Conservation (phyloP, 2,888 invertebrate species). For the Masnerella sp. region DNA sequence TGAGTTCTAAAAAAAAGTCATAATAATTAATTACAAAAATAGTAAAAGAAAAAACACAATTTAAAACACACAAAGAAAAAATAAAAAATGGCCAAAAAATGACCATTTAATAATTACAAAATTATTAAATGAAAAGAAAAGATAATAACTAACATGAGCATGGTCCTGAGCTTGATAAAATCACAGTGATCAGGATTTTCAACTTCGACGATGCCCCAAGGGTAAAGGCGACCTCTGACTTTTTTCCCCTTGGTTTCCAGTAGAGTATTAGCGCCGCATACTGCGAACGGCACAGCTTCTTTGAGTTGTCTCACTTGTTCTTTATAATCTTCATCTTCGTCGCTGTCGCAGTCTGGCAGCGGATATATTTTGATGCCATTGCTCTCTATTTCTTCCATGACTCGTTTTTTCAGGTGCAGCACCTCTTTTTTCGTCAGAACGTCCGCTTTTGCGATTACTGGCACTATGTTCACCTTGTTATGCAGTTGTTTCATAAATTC, state of each 20-base stretch:
- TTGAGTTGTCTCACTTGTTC: constrained; percentile 94
- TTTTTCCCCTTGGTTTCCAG: constrained; percentile 95
- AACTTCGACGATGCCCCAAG: constrained; percentile 99
- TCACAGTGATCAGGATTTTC: constrained; percentile 99
- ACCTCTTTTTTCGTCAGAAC: constrained; percentile 96
- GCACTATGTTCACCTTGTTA: constrained; percentile 97
- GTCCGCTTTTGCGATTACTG: constrained; percentile 98
- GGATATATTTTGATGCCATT: constrained; percentile 96
- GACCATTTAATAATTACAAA: too few species aligned
- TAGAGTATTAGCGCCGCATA: constrained; percentile 95
- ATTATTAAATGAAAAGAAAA: neutral
- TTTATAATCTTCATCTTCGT: constrained; percentile 98
- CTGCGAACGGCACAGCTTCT: constrained; percentile 97
- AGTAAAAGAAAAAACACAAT: constrained; percentile 2
- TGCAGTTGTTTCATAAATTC: constrained; percentile 98
- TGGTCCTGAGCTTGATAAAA: constrained; percentile 96
- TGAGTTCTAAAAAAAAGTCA: constrained; percentile 86
- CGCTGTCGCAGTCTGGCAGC: constrained; percentile 94
- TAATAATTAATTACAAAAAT: too few species aligned
- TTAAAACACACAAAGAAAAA: neutral
- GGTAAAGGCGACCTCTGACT: constrained; percentile 96
- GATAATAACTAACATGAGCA: constrained; percentile 86
- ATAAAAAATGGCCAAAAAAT: neutral
- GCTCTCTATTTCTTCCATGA: constrained; percentile 93
- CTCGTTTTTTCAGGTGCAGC: constrained; percentile 89